Percentiles rank a stretch among this genome's conserved stretches.
These are phyloP conservation scores for Ormyrus pomaceus DNA, from an alignment of 2,888 invertebrate species.

Conservation along the genomic window DNA sequence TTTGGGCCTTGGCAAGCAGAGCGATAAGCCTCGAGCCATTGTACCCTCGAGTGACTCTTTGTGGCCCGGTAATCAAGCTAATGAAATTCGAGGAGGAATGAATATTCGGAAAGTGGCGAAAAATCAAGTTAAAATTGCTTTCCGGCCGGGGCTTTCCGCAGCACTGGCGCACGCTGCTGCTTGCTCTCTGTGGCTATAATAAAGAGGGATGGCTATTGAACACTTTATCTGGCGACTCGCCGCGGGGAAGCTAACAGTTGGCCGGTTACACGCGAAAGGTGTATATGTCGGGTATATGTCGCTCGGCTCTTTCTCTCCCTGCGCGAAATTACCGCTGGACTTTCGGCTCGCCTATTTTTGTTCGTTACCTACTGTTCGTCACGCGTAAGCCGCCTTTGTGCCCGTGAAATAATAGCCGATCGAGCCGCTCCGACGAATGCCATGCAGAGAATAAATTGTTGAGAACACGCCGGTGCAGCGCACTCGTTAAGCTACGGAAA, in stretches of 20 bases:
- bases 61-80: too few species aligned
- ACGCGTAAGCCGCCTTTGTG: constrained; percentile 53
- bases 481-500: constrained; percentile 21
- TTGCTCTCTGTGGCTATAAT: constrained; percentile 1
- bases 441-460: constrained; percentile 37
- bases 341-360: neutral
- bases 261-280: constrained; percentile 58
- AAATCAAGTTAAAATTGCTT: too few species aligned
- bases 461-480: constrained; percentile 1
- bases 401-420: constrained; percentile 29
- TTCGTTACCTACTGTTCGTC: constrained; percentile 42
- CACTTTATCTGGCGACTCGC: constrained; percentile 63
- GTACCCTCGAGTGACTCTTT: too few species aligned
- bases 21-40: too few species aligned
- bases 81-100: too few species aligned
- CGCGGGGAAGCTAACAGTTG: constrained; percentile 65
- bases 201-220: constrained; percentile 57
- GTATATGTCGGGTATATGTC: too few species aligned
- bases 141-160: neutral
- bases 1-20: too few species aligned
- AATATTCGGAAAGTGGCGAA: too few species aligned
- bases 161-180: neutral
- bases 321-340: constrained; percentile 29
- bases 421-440: constrained; percentile 19
- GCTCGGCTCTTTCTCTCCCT: neutral